These are phyloP conservation scores for Neoarius graeffei DNA, from an alignment of 2,113 vertebrate genomes.

Conservation along the genomic window DNA sequence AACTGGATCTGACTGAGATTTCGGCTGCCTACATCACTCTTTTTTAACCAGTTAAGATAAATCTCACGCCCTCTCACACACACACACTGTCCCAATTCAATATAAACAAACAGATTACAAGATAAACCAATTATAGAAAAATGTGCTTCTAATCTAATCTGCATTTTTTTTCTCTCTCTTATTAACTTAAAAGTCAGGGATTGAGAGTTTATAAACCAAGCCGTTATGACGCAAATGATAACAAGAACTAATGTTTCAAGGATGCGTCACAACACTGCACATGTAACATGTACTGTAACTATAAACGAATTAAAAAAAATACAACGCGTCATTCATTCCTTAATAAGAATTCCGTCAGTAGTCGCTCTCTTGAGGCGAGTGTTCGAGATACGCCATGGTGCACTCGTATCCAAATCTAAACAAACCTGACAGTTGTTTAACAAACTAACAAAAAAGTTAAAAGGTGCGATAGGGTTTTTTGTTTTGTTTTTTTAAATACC, in stretches of 20 bases:
- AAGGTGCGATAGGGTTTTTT: neutral
- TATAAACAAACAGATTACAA: neutral
- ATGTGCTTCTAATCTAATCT: neutral
- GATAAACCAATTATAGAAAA: neutral
- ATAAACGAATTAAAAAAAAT: neutral
- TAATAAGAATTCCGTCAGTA: neutral
- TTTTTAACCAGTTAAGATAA: no score
- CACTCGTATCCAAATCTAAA: neutral
- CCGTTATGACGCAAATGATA: neutral
- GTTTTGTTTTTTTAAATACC: neutral
- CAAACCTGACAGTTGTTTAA: neutral
- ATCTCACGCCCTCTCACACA: neutral
- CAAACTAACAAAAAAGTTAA: neutral
- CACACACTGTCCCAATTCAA: neutral
- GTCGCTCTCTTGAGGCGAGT: neutral
- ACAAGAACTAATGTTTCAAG: neutral
- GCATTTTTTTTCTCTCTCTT: neutral
- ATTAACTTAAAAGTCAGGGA: neutral
- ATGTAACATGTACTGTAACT: no score
- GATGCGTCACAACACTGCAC: no score
- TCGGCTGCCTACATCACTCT: neutral
- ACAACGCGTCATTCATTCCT: neutral
- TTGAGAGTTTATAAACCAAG: neutral
- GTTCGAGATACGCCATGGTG: no score
- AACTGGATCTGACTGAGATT: neutral